Conservation (phyloP, 2,888 invertebrate species). For the Tipula lateralis region DNA sequence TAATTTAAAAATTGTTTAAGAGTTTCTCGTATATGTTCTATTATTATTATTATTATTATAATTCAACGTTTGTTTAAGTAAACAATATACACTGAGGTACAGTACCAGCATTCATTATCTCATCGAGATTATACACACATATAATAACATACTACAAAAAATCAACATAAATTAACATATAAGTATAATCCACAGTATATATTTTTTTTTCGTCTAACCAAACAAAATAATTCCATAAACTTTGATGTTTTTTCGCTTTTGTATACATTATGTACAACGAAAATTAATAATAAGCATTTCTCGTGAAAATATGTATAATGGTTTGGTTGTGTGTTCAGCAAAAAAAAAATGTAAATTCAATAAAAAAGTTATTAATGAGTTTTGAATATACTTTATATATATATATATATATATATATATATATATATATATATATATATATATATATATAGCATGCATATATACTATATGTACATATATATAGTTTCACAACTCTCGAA, state of each 20-base stretch:
- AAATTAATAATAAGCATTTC: background rate
- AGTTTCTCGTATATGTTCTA: no score
- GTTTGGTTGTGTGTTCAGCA: background rate
- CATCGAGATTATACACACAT: background rate
- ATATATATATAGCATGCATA: background rate
- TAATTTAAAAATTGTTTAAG: background rate
- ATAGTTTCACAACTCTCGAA: background rate
- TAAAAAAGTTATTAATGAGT: background rate
- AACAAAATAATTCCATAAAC: background rate
- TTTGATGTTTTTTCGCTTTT: background rate
- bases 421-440: background rate
- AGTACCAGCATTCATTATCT: background rate
- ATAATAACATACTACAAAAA: background rate
- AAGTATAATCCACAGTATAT: background rate
- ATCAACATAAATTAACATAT: background rate
- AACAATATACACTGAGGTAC: background rate
- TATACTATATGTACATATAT: background rate
- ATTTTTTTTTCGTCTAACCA: background rate
- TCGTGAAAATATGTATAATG: background rate
- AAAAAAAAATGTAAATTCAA: background rate
- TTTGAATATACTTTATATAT: background rate
- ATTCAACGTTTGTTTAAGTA: background rate
- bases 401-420: background rate
- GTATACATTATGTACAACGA: background rate
- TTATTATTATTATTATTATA: background rate